phyloP scores from a whole-genome alignment of 1,140 invertebrate genomes.

The Radopholus similis region DNA sequence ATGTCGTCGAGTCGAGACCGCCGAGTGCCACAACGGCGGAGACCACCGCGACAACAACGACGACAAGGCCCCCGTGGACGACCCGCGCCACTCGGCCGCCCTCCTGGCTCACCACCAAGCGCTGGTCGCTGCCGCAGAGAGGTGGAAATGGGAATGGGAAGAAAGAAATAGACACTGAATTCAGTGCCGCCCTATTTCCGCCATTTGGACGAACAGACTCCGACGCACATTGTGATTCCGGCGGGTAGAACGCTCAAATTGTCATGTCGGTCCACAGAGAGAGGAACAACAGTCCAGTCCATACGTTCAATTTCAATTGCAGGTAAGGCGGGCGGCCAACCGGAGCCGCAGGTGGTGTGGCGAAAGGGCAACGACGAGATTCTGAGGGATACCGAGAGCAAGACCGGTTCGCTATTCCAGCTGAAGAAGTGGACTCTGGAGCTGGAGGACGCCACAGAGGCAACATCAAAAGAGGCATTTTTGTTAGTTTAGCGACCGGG shows the following conservation, averaged over 20 bases:
- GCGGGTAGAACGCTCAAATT: slow-evolving; percentile 50
- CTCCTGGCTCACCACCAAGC: neutral
- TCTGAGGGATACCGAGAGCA: slow-evolving; percentile 28
- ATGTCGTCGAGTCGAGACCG: neutral
- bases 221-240: slow-evolving; percentile 40
- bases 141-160: neutral
- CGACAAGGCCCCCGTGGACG: neutral
- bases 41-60: neutral
- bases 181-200: slow-evolving; percentile 51
- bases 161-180: neutral
- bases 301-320: neutral
- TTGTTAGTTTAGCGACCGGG: neutral
- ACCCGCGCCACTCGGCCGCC: neutral
- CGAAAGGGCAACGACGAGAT: slow-evolving; percentile 44
- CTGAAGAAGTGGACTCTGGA: slow-evolving; percentile 52
- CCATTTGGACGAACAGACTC: slow-evolving; percentile 34
- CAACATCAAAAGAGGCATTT: slow-evolving; percentile 23
- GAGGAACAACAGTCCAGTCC: neutral
- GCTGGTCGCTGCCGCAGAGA: slow-evolving; percentile 11
- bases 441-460: slow-evolving; percentile 55
- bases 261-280: slow-evolving; percentile 20
- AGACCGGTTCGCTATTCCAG: slow-evolving; percentile 45
- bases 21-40: neutral
- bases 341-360: slow-evolving; percentile 54
- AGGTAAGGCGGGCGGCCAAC: slow-evolving; percentile 46